Percentiles rank a stretch among this genome's conserved stretches.
These are phyloP conservation scores for Scolanthus callimorphus DNA, from an alignment of 92 coral and sea anemone genomes.

Conservation along the genomic window DNA sequence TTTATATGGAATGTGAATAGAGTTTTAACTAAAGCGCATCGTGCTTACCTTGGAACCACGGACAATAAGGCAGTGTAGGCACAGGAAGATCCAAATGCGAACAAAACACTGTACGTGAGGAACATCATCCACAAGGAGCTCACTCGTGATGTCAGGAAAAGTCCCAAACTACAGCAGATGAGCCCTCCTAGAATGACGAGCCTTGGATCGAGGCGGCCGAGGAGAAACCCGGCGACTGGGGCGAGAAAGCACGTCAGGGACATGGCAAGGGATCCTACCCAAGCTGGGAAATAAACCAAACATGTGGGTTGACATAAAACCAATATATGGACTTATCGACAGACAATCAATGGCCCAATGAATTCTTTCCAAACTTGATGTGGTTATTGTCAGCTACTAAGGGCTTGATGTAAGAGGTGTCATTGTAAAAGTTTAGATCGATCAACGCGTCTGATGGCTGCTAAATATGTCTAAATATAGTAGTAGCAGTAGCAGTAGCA, in stretches of 20 bases:
- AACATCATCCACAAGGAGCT: conserved; percentile 4
- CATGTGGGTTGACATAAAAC: too few relatives aligned
- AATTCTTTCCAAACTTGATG: too few relatives aligned
- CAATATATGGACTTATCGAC: too few relatives aligned
- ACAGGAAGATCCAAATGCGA: conserved; percentile 1
- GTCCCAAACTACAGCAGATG: conserved; percentile 1
- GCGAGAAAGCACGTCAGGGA: neutral
- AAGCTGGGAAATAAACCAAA: neutral
- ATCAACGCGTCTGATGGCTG: too few relatives aligned
- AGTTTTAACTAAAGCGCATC: too few relatives aligned
- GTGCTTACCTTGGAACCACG: neutral
- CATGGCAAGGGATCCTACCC: neutral
- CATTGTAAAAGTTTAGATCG: too few relatives aligned
- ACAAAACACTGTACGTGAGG: neutral
- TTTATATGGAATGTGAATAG: too few relatives aligned
- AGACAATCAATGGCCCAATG: too few relatives aligned
- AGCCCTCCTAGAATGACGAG: neutral
- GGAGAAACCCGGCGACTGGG: neutral
- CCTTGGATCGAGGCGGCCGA: neutral
- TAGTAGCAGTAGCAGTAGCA: too few relatives aligned
- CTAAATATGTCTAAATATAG: too few relatives aligned
- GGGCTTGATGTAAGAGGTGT: too few relatives aligned
- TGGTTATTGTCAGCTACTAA: too few relatives aligned
- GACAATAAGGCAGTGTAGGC: neutral
- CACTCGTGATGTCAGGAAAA: conserved; percentile 1